Percentiles rank a stretch among this genome's conserved stretches.
These are phyloP conservation scores for Phrynocephalus guinanensis DNA, from an alignment of 2,797 vertebrate species.

Conservation along the genomic window DNA sequence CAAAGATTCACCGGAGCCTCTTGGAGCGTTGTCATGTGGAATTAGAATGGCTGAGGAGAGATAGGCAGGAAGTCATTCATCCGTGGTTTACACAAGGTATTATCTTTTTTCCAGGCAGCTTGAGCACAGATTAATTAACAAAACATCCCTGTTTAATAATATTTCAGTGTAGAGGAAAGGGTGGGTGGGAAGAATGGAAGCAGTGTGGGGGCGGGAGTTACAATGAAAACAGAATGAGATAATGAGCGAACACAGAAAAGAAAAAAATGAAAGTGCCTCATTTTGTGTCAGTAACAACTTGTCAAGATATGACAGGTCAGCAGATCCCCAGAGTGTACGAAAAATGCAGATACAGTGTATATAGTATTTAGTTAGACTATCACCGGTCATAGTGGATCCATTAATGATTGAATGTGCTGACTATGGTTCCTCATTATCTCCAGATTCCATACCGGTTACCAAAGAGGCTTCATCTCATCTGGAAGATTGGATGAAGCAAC, in stretches of 20 bases:
- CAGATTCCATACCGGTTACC: neutral
- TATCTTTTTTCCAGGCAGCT: conserved; percentile 64
- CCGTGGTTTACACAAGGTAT: conserved; percentile 57
- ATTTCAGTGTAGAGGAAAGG: conserved; percentile 57
- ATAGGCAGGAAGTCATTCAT: conserved; percentile 58
- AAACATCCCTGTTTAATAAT: conserved; percentile 64
- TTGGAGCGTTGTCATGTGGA: conserved; percentile 67
- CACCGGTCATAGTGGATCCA: neutral
- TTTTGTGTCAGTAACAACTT: conserved; percentile 54
- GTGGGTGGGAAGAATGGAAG: neutral
- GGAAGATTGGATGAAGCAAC: neutral
- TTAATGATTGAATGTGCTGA: neutral
- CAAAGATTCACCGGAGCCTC: conserved; percentile 66
- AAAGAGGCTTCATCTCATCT: neutral
- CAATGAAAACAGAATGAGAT: conserved; percentile 6
- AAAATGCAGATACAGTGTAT: conserved; percentile 35
- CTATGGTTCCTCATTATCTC: neutral
- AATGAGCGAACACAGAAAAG: conserved; percentile 4
- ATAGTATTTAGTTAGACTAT: conserved; percentile 37
- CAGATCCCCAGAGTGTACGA: conserved; percentile 52
- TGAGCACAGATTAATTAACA: conserved; percentile 72
- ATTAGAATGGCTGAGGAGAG: conserved; percentile 62
- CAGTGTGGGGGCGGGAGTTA: neutral
- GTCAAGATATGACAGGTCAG: conserved; percentile 51
- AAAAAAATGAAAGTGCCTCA: conserved; percentile 49